phyloP scores from a whole-genome alignment of 2,888 invertebrate species.

The Athetis lepigone region DNA sequence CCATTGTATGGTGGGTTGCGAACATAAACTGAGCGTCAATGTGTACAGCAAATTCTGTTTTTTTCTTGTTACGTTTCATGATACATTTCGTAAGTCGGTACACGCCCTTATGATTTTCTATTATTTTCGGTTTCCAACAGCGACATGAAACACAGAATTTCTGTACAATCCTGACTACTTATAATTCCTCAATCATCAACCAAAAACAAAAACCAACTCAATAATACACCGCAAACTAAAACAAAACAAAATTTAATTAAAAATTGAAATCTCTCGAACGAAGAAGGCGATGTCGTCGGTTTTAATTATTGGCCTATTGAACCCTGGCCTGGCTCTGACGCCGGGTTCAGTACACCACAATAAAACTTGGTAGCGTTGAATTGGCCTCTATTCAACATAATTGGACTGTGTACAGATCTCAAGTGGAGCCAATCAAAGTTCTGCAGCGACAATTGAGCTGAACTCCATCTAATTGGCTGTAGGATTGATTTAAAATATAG shows the following conservation, averaged over 20 bases:
- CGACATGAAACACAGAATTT: not conserved
- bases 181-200: conserved; percentile 21
- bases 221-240: conserved; percentile 69
- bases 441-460: conserved; percentile 79
- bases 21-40: too few species aligned
- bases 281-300: conserved; percentile 81
- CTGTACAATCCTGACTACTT: conserved; percentile 4
- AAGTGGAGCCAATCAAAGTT: conserved; percentile 86
- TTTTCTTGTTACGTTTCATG: too few species aligned
- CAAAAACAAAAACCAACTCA: conserved; percentile 54
- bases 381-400: conserved; percentile 86
- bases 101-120: too few species aligned
- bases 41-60: too few species aligned
- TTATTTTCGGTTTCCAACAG: not conserved
- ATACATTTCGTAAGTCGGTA: too few species aligned
- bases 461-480: conserved; percentile 83
- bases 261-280: conserved; percentile 77
- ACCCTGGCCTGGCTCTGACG: conserved; percentile 83
- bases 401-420: conserved; percentile 81
- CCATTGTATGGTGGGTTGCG: too few species aligned
- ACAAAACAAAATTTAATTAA: conserved; percentile 84
- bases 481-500: conserved; percentile 74
- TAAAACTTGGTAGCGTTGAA: conserved; percentile 85
- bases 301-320: conserved; percentile 88
- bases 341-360: conserved; percentile 78